Evolutionary conservation across 1,140 invertebrate genomes (phyloP).

Genomic region (Pteromalus puparum): DNA sequence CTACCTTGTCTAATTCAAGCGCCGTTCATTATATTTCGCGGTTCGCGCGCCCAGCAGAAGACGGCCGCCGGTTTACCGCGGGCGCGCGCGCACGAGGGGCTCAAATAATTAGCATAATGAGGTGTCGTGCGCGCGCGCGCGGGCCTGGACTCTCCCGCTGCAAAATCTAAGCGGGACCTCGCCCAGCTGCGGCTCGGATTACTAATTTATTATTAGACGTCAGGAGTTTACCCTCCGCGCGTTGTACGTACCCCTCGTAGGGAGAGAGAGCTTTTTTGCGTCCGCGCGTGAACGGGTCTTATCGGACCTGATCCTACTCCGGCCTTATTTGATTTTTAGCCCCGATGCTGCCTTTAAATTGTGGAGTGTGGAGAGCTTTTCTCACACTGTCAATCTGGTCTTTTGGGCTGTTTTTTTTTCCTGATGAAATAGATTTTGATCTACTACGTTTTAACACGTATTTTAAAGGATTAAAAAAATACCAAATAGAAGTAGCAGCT

Average conservation of each 20-base stretch:
- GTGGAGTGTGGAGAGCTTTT: too few relatives aligned
- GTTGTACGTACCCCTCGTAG: not conserved
- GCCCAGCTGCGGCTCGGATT: conserved; percentile 50
- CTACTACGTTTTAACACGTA: not conserved
- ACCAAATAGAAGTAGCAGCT: too few relatives aligned
- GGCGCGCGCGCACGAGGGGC: conserved; percentile 51
- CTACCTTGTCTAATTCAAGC: conserved; percentile 4
- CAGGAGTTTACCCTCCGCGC: conserved; percentile 53
- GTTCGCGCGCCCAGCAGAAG: not conserved
- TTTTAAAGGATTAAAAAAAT: too few relatives aligned
- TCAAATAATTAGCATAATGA: conserved; percentile 70
- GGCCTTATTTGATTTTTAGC: conserved; percentile 9
- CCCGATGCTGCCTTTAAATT: not conserved
- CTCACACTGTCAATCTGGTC: too few relatives aligned
- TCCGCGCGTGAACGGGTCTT: not conserved
- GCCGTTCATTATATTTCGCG: conserved; percentile 48
- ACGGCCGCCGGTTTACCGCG: conserved; percentile 13
- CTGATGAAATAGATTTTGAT: not conserved
- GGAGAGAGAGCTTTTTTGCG: not conserved
- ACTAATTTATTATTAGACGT: conserved; percentile 62
- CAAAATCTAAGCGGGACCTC: conserved; percentile 54
- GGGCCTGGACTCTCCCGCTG: conserved; percentile 56
- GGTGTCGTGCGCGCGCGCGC: conserved; percentile 39
- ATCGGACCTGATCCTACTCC: not conserved
- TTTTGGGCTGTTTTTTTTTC: too few relatives aligned